Conservation (phyloP, 1,140 invertebrate genomes). For the Polypedilum pembai region DNA sequence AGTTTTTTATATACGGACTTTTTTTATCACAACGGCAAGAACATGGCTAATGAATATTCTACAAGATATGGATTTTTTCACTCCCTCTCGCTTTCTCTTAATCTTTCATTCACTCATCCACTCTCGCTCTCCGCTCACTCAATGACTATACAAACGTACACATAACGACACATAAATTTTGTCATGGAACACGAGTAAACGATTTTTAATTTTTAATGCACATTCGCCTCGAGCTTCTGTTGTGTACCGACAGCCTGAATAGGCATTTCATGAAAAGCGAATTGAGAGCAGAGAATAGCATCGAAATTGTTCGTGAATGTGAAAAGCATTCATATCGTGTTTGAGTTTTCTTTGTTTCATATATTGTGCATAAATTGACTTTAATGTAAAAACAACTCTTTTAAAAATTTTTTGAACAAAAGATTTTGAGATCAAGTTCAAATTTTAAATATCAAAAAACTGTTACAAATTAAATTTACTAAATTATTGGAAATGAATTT, state of each 20-base stretch:
- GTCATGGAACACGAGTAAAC: conserved; percentile 10
- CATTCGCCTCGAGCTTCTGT: not conserved
- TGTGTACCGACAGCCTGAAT: not conserved
- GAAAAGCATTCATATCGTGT: not conserved
- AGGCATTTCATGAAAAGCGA: not conserved
- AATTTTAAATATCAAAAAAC: no score
- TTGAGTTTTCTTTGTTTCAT: no score
- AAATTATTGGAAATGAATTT: no score
- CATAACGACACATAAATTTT: not conserved
- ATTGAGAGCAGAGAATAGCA: not conserved
- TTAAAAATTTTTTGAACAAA: no score
- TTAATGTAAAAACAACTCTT: no score
- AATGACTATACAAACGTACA: not conserved
- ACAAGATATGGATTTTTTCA: conserved; percentile 19
- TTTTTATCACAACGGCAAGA: not conserved
- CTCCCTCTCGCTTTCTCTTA: not conserved
- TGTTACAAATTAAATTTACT: no score
- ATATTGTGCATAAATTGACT: no score
- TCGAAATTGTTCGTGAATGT: not conserved
- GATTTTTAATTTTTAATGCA: conserved; percentile 8
- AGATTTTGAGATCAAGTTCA: no score
- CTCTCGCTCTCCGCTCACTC: not conserved
- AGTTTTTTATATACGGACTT: not conserved
- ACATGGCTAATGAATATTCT: conserved; percentile 6
- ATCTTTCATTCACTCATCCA: conserved; percentile 6